Conservation (phyloP, 2,113 vertebrate species). For the Gallinago undulata region DNA sequence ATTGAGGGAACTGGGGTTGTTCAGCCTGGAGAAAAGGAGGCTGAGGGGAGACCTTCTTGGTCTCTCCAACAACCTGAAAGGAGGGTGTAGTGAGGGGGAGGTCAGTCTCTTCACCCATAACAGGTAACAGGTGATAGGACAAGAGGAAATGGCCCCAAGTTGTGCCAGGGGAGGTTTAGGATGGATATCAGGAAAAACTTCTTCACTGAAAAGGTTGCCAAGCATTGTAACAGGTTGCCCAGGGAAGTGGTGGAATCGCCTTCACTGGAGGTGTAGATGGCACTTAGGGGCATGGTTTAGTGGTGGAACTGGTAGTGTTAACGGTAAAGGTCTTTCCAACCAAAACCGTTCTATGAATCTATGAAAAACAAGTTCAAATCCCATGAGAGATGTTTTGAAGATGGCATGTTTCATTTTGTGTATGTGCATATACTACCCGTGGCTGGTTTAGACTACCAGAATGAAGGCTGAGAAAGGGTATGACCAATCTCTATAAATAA, state of each 20-base stretch:
- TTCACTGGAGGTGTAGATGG: neutral
- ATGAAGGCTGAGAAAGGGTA: neutral
- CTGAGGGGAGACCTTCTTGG: neutral
- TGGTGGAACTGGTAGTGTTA: neutral
- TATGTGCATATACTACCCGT: fast-evolving
- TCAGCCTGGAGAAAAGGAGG: neutral
- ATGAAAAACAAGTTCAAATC: neutral
- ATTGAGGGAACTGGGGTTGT: neutral
- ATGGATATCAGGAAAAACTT: neutral
- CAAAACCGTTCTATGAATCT: neutral
- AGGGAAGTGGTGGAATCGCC: neutral
- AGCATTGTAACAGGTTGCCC: neutral
- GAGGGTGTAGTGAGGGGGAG: neutral
- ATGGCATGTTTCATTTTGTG: neutral
- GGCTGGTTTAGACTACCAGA: neutral
- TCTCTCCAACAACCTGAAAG: neutral
- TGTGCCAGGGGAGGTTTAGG: neutral
- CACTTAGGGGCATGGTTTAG: neutral
- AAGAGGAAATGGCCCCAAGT: neutral
- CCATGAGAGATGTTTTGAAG: neutral
- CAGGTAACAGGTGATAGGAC: neutral
- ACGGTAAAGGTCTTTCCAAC: neutral
- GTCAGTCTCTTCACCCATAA: neutral
- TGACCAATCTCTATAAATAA: neutral
- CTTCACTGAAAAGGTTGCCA: neutral